Base-by-base conservation (phyloP, 2,888 invertebrate species). In the Odiellus spinosus region DNA sequence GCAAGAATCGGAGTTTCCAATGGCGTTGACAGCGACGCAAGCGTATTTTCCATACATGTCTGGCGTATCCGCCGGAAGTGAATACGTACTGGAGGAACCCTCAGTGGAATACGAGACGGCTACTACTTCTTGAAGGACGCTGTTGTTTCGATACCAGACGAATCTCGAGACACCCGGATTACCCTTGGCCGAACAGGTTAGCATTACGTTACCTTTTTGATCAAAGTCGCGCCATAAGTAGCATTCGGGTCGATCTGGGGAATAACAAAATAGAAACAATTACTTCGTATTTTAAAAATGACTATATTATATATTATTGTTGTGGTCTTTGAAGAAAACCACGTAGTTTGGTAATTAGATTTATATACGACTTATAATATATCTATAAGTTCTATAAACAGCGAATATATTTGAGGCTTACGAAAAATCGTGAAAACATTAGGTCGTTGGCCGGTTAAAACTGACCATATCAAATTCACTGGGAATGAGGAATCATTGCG, bases 241-340 rank as follows among this genome's bases (percentile, higher is more conserved):
- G 63, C 88, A 90, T 59, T 81, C 80, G 1, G 88, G 88, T 57
- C 81, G 76, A 70, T 76, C 88, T 88, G 69, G 8, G n/a, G n/a
- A n/a, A n/a, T n/a, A n/a, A n/a, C n/a, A n/a, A n/a, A n/a, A n/a
- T n/a, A n/a, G n/a, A n/a, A n/a, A n/a, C n/a, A n/a, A n/a, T n/a
- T n/a, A n/a, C n/a, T n/a, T n/a, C n/a, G n/a, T n/a, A n/a, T n/a
- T n/a, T n/a, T n/a, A n/a, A n/a, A n/a, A n/a, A n/a, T n/a, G n/a
- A n/a, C n/a, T n/a, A n/a, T n/a, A n/a, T n/a, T n/a, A n/a, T n/a
- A n/a, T n/a, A n/a, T n/a, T n/a, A n/a, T n/a, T n/a, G n/a, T n/a
- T n/a, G n/a, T n/a, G n/a, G n/a, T n/a, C n/a, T n/a, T n/a, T n/a
- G n/a, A n/a, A n/a, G n/a, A n/a, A n/a, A n/a, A n/a, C n/a, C n/a